Evolutionary conservation across 2,888 invertebrate genomes (phyloP).

Genomic region (Villa cingulata): DNA sequence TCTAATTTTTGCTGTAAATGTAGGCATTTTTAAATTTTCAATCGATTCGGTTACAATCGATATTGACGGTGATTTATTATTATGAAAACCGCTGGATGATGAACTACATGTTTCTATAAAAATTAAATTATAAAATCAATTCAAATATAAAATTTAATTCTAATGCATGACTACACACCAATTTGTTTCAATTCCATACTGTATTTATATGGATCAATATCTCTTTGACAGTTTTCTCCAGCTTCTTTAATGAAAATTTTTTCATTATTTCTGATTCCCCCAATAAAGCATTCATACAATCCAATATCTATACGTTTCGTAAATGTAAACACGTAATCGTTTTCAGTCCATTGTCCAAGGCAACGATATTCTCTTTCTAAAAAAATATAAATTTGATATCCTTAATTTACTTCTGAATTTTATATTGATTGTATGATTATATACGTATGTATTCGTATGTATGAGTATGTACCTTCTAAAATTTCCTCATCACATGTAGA

Average conservation of each 20-base stretch:
- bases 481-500: slow-evolving; percentile 46
- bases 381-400: too few relatives aligned
- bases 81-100: too few relatives aligned
- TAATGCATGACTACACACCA: background rate
- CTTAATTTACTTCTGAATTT: too few relatives aligned
- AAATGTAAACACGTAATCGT: slow-evolving; percentile 47
- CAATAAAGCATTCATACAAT: slow-evolving; percentile 52
- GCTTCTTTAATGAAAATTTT: slow-evolving; percentile 54
- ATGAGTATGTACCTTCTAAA: slow-evolving; percentile 47
- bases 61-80: too few relatives aligned
- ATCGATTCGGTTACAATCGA: too few relatives aligned
- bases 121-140: too few relatives aligned
- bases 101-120: too few relatives aligned
- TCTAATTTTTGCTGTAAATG: too few relatives aligned
- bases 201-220: slow-evolving; percentile 42
- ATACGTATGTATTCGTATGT: too few relatives aligned
- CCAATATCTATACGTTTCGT: slow-evolving; percentile 47
- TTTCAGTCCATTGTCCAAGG: slow-evolving; percentile 52
- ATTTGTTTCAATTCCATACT: slow-evolving; percentile 43
- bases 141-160: too few relatives aligned
- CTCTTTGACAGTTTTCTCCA: slow-evolving; percentile 48
- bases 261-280: slow-evolving; percentile 40
- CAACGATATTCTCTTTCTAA: slow-evolving; percentile 50
- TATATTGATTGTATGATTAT: too few relatives aligned
- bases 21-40: too few relatives aligned